These are phyloP conservation scores for Albula glossodonta DNA, from an alignment of 2,113 vertebrate genomes.

Conservation along the genomic window DNA sequence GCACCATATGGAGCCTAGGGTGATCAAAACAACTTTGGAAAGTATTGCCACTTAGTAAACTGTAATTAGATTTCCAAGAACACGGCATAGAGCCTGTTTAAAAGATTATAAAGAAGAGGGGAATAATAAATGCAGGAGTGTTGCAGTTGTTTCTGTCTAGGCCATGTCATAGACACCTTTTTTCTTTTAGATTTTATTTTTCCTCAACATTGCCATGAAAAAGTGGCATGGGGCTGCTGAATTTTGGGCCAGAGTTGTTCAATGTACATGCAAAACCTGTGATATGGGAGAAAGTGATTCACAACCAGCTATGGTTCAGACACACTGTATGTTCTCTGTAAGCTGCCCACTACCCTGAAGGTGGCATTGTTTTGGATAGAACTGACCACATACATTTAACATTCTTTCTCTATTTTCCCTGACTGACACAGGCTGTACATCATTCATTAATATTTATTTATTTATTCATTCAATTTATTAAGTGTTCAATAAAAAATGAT, in stretches of 20 bases:
- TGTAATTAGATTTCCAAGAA: slow-evolving; percentile 50
- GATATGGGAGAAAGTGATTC: slow-evolving; percentile 9
- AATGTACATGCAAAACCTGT: neutral
- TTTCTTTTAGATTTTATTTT: neutral
- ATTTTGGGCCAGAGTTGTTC: neutral
- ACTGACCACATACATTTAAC: slow-evolving; percentile 3
- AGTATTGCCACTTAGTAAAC: slow-evolving; percentile 48
- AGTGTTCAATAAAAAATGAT: neutral
- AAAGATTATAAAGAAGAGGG: slow-evolving; percentile 43
- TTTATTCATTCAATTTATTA: neutral
- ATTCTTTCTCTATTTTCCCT: slow-evolving; percentile 16
- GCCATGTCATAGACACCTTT: neutral
- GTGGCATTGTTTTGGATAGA: slow-evolving; percentile 50
- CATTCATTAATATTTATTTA: neutral
- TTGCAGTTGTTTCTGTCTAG: neutral
- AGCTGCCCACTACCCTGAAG: slow-evolving; percentile 39
- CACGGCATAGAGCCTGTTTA: slow-evolving; percentile 42
- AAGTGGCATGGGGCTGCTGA: neutral
- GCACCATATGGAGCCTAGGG: slow-evolving; percentile 28
- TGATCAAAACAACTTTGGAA: slow-evolving; percentile 43
- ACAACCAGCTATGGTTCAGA: neutral
- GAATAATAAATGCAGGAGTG: slow-evolving; percentile 33
- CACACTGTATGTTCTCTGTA: neutral
- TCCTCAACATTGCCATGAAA: neutral
- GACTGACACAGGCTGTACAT: neutral